Evolutionary conservation across 35 echinoderm and acorn worm genomes (phyloP).

Genomic region (Acanthaster planci): DNA sequence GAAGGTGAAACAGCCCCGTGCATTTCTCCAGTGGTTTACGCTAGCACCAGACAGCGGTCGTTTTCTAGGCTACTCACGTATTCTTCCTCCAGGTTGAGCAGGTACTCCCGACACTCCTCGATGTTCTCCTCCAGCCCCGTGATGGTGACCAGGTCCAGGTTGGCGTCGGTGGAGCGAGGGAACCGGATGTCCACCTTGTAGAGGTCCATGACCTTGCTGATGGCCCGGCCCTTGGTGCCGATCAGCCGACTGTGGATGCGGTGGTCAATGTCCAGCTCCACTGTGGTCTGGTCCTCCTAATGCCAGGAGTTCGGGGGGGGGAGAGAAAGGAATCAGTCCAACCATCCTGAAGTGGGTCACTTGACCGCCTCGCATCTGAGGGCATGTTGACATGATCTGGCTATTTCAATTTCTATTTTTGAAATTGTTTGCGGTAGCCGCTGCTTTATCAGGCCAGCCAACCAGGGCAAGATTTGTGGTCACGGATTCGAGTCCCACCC

Average conservation of each 20-base stretch:
- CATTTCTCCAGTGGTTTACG: no score
- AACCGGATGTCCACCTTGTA: conserved; percentile 96
- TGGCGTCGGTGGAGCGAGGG: conserved; percentile 61
- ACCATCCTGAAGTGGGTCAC: no score
- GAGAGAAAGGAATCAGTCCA: no score
- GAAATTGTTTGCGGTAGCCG: no score
- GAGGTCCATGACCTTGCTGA: conserved; percentile 88
- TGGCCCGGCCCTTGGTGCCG: conserved; percentile 71
- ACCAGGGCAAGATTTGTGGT: no score
- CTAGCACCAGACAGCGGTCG: neutral
- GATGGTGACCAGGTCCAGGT: conserved; percentile 77
- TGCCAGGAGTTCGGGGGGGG: no score
- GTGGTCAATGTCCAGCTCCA: conserved; percentile 67
- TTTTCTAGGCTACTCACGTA: conserved; percentile 68
- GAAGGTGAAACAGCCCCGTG: no score
- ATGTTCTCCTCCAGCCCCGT: conserved; percentile 72
- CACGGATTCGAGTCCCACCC: no score
- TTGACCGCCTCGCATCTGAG: no score
- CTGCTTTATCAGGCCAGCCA: no score
- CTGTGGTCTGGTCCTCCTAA: conserved; percentile 76
- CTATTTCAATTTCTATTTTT: no score
- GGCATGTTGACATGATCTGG: no score
- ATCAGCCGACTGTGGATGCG: conserved; percentile 91
- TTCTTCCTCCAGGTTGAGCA: conserved; percentile 85
- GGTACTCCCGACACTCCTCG: conserved; percentile 76